Base-by-base conservation (phyloP, 2,797 vertebrate species). In the Chrosomus eos region DNA sequence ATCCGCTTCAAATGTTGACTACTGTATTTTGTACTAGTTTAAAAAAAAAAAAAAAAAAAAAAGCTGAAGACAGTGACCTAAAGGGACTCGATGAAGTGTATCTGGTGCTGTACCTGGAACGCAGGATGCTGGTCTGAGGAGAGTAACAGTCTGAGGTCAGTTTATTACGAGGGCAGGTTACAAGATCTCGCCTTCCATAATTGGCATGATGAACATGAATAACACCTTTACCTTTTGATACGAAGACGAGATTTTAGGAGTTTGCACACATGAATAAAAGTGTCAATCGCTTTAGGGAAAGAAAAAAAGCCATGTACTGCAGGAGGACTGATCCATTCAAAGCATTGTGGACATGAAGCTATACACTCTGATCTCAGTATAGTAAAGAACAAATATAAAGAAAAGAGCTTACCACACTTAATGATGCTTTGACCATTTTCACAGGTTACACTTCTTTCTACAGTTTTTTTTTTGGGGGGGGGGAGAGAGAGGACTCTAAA, bases 171-270 rank as follows among this genome's bases (percentile, higher is more conserved):
- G 77, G 58, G 14, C 85, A 82, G 73, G 40, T 82, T 18, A 7
- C 16, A 3, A 13, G 51, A 48, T 82, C 53, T 23, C 72, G 67
- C 1, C 73, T 23, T 58, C 80, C 80, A 23, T 78, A 86, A 28
- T 78, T 86, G 38, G 74, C 64, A 60, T 82, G 73, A 82, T 82
- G 43, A 60, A 82, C 21, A 9, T 9, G 31, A 28, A 82, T 70
- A 6, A 36, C 28, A 13, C 66, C 66, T 3, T 14, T 7, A 10
- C 0, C 80, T 82, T 82, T 55, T 58, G 43, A 58, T 14, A 77
- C 21, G 33, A 11, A 28, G 38, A 73, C 43, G 4, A 45, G 13
- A 45, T 16, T 45, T 45, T 2, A 4, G 16, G 14, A 16, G 45
- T 48, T 45, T 14, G 1, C 38, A 40, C 5, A 40, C 36, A 38